phyloP scores from a whole-genome alignment of 2,113 vertebrate species.

The Pygoscelis antarcticus region DNA sequence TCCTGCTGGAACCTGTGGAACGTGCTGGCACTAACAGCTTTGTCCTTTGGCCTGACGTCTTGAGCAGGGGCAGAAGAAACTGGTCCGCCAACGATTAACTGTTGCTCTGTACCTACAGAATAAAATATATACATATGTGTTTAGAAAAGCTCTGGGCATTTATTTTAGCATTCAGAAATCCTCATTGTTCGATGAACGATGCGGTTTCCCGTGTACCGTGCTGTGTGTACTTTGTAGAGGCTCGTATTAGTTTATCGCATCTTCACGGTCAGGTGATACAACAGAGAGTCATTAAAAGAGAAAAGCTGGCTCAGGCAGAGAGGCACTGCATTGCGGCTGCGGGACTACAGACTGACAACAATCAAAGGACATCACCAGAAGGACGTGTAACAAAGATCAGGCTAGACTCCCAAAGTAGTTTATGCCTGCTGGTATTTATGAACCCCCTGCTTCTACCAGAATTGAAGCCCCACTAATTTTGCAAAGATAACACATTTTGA shows the following conservation, averaged over 20 bases:
- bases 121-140: background rate
- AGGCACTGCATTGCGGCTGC: background rate
- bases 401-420: background rate
- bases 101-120: slow-evolving; percentile 73
- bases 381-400: background rate
- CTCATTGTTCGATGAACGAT: fast-evolving
- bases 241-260: background rate
- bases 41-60: slow-evolving; percentile 90
- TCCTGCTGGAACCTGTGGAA: slow-evolving; percentile 72
- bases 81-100: slow-evolving; percentile 26
- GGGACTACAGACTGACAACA: background rate
- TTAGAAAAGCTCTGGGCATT: background rate
- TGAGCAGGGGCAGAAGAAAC: slow-evolving; percentile 69
- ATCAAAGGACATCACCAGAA: background rate
- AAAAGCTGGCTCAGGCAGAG: background rate
- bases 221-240: background rate
- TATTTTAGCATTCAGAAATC: background rate
- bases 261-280: background rate
- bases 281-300: background rate
- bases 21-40: slow-evolving; percentile 41
- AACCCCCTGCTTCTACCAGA: background rate
- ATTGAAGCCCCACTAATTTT: background rate
- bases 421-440: background rate
- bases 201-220: fast-evolving
- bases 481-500: background rate